Conservation (phyloP, 1,140 invertebrate species). For the Vollenhovia emeryi region DNA sequence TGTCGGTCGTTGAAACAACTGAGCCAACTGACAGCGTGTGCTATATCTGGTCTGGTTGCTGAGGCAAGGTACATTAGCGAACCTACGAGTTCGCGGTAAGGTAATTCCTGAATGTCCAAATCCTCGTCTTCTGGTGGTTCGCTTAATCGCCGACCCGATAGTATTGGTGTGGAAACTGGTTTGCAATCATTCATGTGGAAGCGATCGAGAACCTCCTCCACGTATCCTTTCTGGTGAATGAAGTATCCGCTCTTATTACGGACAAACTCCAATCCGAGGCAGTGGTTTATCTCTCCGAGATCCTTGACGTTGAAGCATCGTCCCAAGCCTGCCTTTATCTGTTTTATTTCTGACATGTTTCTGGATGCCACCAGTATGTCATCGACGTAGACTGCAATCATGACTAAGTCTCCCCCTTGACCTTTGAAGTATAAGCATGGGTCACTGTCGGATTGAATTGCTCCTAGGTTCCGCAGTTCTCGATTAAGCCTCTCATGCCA, state of each 20-base stretch:
- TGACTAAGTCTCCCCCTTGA: too few relatives aligned
- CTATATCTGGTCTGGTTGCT: background rate
- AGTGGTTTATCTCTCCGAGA: background rate
- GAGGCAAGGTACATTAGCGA: background rate
- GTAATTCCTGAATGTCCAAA: too few relatives aligned
- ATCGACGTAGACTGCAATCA: too few relatives aligned
- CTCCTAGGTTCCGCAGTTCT: too few relatives aligned
- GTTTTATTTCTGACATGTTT: too few relatives aligned
- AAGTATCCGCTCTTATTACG: background rate
- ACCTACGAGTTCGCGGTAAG: slow-evolving; percentile 47
- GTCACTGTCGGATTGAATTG: too few relatives aligned
- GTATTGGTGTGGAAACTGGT: slow-evolving; percentile 54
- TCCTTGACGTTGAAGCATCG: too few relatives aligned
- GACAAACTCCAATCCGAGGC: background rate
- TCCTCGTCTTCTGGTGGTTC: background rate
- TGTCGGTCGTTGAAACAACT: background rate
- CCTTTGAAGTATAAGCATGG: too few relatives aligned
- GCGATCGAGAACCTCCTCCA: slow-evolving; percentile 48
- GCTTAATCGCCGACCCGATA: too few relatives aligned
- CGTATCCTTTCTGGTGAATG: slow-evolving; percentile 37
- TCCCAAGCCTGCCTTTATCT: too few relatives aligned
- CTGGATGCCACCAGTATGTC: too few relatives aligned
- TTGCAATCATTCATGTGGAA: slow-evolving; percentile 76
- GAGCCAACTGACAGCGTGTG: background rate
- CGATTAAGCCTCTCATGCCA: too few relatives aligned